Conservation (phyloP, 2,888 invertebrate species). For the Molorchus minor region DNA sequence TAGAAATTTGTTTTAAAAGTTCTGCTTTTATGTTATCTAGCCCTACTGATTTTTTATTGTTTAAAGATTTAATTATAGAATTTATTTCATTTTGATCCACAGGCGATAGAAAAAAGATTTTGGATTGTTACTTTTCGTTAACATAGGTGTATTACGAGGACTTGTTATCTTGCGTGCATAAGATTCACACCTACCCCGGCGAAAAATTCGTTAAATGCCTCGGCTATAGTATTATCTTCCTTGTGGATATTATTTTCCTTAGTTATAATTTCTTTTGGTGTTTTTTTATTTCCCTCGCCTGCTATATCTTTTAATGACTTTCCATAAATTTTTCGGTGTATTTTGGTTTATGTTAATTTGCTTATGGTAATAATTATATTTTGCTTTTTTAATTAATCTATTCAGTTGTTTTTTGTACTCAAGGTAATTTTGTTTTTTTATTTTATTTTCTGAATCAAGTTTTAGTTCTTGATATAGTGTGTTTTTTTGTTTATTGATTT, state of each 20-base stretch:
- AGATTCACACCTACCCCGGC: not conserved
- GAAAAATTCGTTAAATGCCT: not conserved
- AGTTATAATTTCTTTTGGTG: not conserved
- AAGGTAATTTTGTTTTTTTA: too few relatives aligned
- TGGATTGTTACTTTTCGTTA: not conserved
- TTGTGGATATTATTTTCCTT: not conserved
- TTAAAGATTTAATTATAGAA: not conserved
- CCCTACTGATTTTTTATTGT: not conserved
- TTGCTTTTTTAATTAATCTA: too few relatives aligned
- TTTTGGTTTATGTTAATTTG: not conserved
- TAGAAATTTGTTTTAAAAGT: not conserved
- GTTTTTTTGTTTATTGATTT: too few relatives aligned
- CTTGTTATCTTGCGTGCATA: not conserved
- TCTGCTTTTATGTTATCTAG: slow-evolving; percentile 6
- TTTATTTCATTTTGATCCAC: not conserved
- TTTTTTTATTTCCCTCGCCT: not conserved
- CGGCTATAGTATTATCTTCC: not conserved
- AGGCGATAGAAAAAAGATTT: not conserved
- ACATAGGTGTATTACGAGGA: not conserved
- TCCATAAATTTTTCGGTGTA: not conserved
- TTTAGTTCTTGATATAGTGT: too few relatives aligned
- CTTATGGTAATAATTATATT: not conserved
- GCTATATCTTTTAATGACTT: not conserved
- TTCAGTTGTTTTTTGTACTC: too few relatives aligned
- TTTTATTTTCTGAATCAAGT: too few relatives aligned